Evolutionary conservation across 2,888 invertebrate genomes (phyloP), one percentile per base, ranked within the genome.

Genomic region (Meganola albula): DNA sequence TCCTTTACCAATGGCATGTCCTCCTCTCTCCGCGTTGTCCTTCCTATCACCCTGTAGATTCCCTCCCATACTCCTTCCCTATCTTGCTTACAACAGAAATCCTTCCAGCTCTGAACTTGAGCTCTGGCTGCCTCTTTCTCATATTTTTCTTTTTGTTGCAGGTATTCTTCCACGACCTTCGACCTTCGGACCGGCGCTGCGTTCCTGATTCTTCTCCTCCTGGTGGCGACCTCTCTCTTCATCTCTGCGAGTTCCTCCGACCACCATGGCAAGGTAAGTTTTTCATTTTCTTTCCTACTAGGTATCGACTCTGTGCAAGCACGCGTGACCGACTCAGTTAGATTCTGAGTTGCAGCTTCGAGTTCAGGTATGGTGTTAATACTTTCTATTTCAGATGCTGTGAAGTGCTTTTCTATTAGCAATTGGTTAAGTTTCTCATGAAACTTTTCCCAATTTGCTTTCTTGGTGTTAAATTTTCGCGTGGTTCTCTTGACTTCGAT

Each of bases 261-360:
- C 50, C 48, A 48, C 48, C 50, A 50, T n/a, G 47, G 48, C 13
- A 41, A 8, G 12, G 20, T 45, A n/a, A 28, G 13, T 22, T 4
- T 24, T 2, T 25, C 3, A 13, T 14, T 28, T 0, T n/a, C 16
- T 23, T 42, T 38, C 7, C 8, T 33, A 13, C 26, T 37, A 0
- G 47, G 42, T 10, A 50, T 41, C 2, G 13, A 10, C 1, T 11
- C 1, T 1, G 6, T 12, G 9, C 29, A 39, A 21, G 39, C 31
- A 21, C 24, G 18, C 5, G 2, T 27, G 11, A 44, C 36, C 14
- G n/a, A 7, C 2, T 37, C 10, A n/a, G 10, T 37, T 9, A 31
- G 32, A 10, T 10, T 21, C 5, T 16, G 6, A 11, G 38, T 11
- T 10, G 7, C 24, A 1, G 24, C 2, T 8, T 38, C 31, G 12